Conservation (phyloP, 2,888 invertebrate species). For the Luperina nickerlii region DNA sequence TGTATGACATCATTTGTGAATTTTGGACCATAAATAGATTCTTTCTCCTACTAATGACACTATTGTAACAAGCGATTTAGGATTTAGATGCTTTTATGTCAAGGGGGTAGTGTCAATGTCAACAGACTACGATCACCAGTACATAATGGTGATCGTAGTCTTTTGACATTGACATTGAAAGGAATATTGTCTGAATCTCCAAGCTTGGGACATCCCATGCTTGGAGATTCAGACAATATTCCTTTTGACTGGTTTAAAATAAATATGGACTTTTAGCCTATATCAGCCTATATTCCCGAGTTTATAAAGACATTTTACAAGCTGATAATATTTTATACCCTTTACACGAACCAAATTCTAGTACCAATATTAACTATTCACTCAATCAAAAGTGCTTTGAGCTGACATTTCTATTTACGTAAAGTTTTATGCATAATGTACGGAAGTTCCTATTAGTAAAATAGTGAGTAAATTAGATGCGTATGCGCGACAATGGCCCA, state of each 20-base stretch:
- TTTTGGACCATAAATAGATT: neutral
- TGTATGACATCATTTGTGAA: neutral
- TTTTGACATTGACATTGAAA: too few relatives aligned
- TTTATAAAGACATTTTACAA: constrained; percentile 1
- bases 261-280: too few relatives aligned
- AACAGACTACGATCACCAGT: too few relatives aligned
- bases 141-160: too few relatives aligned
- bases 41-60: neutral
- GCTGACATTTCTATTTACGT: constrained; percentile 50
- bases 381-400: constrained; percentile 43
- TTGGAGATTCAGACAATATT: neutral
- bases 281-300: neutral
- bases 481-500: constrained; percentile 48
- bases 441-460: constrained; percentile 64
- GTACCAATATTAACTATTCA: constrained; percentile 14
- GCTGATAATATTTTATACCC: neutral
- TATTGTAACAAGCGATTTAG: too few relatives aligned
- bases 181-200: too few relatives aligned
- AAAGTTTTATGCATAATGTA: constrained; percentile 43
- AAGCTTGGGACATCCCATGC: too few relatives aligned
- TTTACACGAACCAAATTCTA: constrained; percentile 14
- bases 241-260: neutral
- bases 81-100: too few relatives aligned
- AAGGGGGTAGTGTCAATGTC: too few relatives aligned
- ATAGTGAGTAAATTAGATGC: constrained; percentile 61